phyloP scores from a whole-genome alignment of 2,797 vertebrate genomes.

The Gephyroberyx darwinii region DNA sequence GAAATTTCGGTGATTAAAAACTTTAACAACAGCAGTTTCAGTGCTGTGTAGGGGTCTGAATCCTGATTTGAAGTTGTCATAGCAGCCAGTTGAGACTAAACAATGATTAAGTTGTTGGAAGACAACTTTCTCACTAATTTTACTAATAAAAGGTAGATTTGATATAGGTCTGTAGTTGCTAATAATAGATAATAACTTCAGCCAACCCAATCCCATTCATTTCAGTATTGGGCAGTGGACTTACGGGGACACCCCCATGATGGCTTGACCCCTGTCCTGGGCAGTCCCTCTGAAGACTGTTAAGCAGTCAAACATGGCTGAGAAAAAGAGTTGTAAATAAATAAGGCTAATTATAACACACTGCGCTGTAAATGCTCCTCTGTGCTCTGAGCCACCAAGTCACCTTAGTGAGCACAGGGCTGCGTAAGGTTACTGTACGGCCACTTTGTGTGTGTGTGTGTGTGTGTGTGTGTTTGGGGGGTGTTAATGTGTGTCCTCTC shows the following conservation, averaged over 20 bases:
- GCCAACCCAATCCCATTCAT: conserved; percentile 44
- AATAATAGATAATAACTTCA: no score
- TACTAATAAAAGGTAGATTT: no score
- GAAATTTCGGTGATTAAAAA: no score
- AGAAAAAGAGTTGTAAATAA: conserved; percentile 2
- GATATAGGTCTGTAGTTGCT: no score
- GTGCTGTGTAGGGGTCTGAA: no score
- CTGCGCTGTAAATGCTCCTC: background rate
- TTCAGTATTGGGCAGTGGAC: conserved; percentile 35
- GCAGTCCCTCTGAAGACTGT: conserved; percentile 10
- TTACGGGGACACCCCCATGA: conserved; percentile 17
- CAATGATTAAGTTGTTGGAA: no score
- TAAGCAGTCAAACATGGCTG: conserved; percentile 19
- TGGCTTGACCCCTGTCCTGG: conserved; percentile 11
- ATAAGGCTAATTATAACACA: conserved; percentile 17
- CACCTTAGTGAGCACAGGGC: conserved; percentile 38
- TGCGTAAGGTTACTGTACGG: conserved; percentile 44
- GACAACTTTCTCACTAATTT: no score
- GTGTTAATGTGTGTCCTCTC: conserved; percentile 54
- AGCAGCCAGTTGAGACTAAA: no score
- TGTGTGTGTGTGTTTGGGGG: conserved; percentile 11
- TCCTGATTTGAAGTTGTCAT: no score
- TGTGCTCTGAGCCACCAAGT: conserved; percentile 22
- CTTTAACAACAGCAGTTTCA: no score
- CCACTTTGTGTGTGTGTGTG: conserved; percentile 27